phyloP scores from a whole-genome alignment of 64 coral and sea anemone species.

The Orbicella faveolata region DNA sequence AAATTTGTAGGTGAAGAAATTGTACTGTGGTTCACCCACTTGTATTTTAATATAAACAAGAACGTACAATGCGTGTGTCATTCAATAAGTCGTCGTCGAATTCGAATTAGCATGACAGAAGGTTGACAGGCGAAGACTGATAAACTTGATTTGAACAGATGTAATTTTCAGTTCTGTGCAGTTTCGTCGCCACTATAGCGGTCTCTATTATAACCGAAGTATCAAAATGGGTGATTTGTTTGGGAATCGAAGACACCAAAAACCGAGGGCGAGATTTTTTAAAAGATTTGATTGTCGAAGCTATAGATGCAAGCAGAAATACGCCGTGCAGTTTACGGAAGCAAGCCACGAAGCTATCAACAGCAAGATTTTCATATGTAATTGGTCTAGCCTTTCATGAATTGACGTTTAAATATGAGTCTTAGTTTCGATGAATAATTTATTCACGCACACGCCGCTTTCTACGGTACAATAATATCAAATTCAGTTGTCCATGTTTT shows the following conservation, averaged over 20 bases:
- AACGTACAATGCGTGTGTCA: neutral
- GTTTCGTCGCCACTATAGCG: neutral
- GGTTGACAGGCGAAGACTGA: neutral
- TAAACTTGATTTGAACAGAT: neutral
- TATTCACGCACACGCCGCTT: neutral
- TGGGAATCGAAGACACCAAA: neutral
- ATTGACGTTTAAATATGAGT: constrained; percentile 23
- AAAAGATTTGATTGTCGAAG: too few relatives aligned
- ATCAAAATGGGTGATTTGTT: neutral
- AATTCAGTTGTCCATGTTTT: neutral
- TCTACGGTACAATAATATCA: neutral
- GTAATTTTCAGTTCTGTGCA: neutral
- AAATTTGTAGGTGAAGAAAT: too few relatives aligned
- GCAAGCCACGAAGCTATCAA: neutral
- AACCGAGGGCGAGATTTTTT: neutral
- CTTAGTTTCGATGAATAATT: constrained; percentile 26
- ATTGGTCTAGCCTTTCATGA: constrained; percentile 21
- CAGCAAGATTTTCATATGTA: constrained; percentile 4
- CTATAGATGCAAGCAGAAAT: neutral
- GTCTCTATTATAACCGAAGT: neutral
- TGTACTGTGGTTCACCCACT: neutral
- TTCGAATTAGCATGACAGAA: constrained; percentile 26
- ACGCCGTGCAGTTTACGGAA: neutral
- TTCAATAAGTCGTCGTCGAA: neutral
- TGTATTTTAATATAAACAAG: neutral